Base-by-base conservation (phyloP, 2,888 invertebrate species). In the Tiliacea aurago region DNA sequence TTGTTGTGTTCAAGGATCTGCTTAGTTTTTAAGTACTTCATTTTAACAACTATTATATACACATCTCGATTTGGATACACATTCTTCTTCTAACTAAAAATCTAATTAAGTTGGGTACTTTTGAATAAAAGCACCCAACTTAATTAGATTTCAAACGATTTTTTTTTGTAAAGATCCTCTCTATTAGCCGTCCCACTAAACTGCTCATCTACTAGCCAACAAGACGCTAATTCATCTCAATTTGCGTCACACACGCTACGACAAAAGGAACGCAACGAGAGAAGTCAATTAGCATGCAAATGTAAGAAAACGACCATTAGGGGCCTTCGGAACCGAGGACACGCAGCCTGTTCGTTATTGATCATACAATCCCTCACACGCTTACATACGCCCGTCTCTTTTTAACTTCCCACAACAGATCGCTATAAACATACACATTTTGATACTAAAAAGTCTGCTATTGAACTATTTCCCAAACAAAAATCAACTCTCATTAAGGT, bases 251-350 rank as follows among this genome's bases (percentile, higher is more conserved):
- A 93, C 87, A 90, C 85, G 73, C 86, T 55, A 47, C 74, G 86
- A 94, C 93, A 95, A 95, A 95, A 95, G 93, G 92, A 92, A 88
- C 86, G 87, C 87, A 87, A 85, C 85, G 88, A 94, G 91, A 87
- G 92, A 91, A 93, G 93, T 90, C 94, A 95, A 96, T 96, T 95
- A 95, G 91, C 91, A 96, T 96, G 96, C 95, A 96, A 96, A 96
- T 96, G 93, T 95, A 96, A 96, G 96, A 96, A 96, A 95, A 96
- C 95, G 95, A 94, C 94, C 92, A 95, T 95, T 95, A 95, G 90
- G 89, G 87, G 88, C 88, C 91, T 91, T 89, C 89, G 84, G 84
- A 78, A 83, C 88, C 90, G 92, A 78, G 89, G 88, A 84, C 87
- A 87, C 90, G 88, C 88, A 89, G 88, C 87, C 87, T 90, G 88